Evolutionary conservation across 2,888 invertebrate genomes (phyloP), one percentile per base, ranked within the genome.

Genomic region (Sphaerophoria taeniata): DNA sequence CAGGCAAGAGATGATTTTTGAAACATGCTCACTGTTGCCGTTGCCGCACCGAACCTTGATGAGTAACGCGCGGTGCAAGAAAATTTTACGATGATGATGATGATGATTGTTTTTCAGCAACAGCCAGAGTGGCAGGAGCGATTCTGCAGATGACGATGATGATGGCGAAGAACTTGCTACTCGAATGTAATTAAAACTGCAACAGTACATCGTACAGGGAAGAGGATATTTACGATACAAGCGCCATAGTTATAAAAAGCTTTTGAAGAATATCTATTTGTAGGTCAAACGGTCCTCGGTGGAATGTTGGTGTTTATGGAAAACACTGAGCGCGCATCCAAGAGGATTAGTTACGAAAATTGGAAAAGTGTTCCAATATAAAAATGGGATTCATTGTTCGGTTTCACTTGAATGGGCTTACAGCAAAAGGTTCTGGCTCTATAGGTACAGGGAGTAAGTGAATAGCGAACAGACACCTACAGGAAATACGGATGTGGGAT

Each of bases 131-230:
- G 69, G 49, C 61, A 74, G 39, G 31, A 43, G 16, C 61, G 43
- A 36, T 39, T 24, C 71, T 56, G 53, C 65, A 53, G 16, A 36
- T 49, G 33, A 65, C 47, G 61, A 69, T 56, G 60, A 45, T 58
- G 61, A 60, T 55, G 76, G 67, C 61, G 67, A 84, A 80, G 61
- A 51, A 39, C 53, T 67, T 76, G 72, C 75, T 67, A 71, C 79
- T 75, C 61, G 75, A 84, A 84, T 79, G 84, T 84, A 84, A 84
- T 84, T 84, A 84, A 84, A 79, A 79, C 45, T 75, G 79, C 69
- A 76, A 33, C 84, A 80, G 60, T n/a, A 7, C 24, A 60, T 43
- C 39, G 43, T 60, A 39, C 7, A 39, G 39, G 39, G 39, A 39
- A 47, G 16, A 6, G 24, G 39, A 11, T 24, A 34, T 14, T 4